phyloP scores from a whole-genome alignment of 2,797 vertebrate genomes.

The Naso thynnoides region DNA sequence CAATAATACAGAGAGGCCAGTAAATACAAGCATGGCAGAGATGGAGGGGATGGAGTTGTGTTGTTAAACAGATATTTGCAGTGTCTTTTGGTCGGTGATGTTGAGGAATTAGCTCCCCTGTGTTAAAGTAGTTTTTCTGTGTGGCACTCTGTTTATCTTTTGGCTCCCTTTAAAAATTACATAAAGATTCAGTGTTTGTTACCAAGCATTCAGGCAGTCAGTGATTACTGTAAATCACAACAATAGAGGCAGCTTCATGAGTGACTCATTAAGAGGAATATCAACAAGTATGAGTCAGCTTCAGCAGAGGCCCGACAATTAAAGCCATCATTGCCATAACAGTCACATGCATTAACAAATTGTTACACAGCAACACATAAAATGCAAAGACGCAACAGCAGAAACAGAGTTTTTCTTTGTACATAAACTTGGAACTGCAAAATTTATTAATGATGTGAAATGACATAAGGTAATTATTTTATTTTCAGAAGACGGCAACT shows the following conservation, averaged over 20 bases:
- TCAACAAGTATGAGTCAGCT: conserved; percentile 11
- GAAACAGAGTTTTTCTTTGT: background rate
- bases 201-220: background rate
- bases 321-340: conserved; percentile 1
- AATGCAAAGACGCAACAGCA: background rate
- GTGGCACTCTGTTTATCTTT: background rate
- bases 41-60: background rate
- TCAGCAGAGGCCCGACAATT: conserved; percentile 4
- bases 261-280: conserved; percentile 2
- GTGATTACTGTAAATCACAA: conserved; percentile 2
- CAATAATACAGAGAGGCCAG: background rate
- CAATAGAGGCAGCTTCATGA: background rate
- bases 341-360: background rate
- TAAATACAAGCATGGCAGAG: background rate
- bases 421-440: background rate
- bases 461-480: too few relatives aligned
- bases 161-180: background rate
- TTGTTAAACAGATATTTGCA: background rate
- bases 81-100: background rate
- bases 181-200: background rate
- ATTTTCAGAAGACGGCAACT: too few relatives aligned
- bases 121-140: background rate
- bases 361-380: background rate
- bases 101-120: background rate
- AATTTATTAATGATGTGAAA: background rate